Evolutionary conservation across 1,140 invertebrate genomes (phyloP), one percentile per base, ranked within the genome.

Genomic region (Brachionus koreanus): DNA sequence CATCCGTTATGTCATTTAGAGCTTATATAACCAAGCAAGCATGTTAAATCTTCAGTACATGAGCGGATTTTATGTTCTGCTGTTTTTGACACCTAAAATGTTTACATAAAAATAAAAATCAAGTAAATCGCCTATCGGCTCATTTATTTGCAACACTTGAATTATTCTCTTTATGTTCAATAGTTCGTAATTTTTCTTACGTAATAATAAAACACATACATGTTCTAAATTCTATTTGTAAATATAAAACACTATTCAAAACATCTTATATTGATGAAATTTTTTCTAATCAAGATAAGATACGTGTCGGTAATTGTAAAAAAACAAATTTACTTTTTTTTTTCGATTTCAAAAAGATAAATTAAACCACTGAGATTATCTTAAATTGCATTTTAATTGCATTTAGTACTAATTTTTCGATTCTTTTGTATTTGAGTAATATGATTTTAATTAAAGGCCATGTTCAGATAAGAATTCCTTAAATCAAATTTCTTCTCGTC

Each of bases 301-400:
- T 37, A 37, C 65, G 35, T 42, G 33, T 69, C 65, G 65, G 65
- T 13, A 39, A 39, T n/a, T 10, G 37, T 39, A 35, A n/a, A n/a
- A n/a, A 69, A 37, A 10, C 5, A 65, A 33, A 35, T 57, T 57
- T 57, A 16, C 6, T 65, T 65, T 65, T 7, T n/a, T 57, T 57
- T 57, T 57, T 57, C 29, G 13, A 65, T 39, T 19, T 69, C 65
- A 0, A 19, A 69, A 39, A 69, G 16, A 69, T 39, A 69, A 37
- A 39, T 69, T 19, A 39, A 39, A 19, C 16, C 12, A 69, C 25
- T 39, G 35, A 69, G 65, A 69, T 69, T 39, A 69, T 69, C 65
- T 69, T 69, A 69, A 69, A 69, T 69, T 69, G 65, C 13, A 69
- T 69, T 69, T 69, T 69, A 69, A 69, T 69, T 69, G 65, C 65